Conservation (phyloP, 2,113 vertebrate genomes). For the Ibidorhyncha struthersii region DNA sequence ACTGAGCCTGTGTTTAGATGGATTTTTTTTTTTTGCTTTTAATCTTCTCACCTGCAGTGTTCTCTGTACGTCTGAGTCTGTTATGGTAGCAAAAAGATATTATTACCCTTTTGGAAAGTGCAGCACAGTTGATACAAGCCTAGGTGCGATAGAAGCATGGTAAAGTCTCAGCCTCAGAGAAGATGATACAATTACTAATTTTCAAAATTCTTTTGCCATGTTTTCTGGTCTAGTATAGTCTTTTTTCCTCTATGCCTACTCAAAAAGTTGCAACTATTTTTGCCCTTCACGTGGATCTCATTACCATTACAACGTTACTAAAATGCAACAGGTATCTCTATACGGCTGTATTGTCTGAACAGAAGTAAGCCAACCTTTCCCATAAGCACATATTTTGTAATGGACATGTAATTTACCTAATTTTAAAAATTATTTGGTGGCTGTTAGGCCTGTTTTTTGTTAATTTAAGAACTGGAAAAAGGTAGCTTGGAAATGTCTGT, state of each 20-base stretch:
- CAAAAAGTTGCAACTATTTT: background rate
- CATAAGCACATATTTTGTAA: background rate
- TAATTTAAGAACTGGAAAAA: background rate
- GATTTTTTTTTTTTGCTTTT: background rate
- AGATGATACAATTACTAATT: background rate
- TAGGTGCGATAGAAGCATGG: background rate
- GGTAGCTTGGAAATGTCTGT: background rate
- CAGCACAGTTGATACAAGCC: background rate
- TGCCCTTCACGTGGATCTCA: background rate
- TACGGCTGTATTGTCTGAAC: background rate
- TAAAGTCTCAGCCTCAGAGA: background rate
- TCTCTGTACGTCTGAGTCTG: background rate
- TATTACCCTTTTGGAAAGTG: background rate
- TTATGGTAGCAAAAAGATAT: accelerated
- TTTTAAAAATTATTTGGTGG: background rate
- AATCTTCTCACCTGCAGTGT: background rate
- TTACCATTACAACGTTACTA: background rate
- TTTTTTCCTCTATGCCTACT: background rate
- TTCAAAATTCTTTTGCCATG: background rate
- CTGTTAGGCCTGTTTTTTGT: background rate
- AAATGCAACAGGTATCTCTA: background rate
- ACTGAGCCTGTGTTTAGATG: background rate
- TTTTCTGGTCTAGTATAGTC: background rate
- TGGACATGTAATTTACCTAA: background rate
- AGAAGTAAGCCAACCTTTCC: background rate